These are phyloP conservation scores for Falco concolor DNA, from an alignment of 2,797 vertebrate genomes.

Conservation along the genomic window DNA sequence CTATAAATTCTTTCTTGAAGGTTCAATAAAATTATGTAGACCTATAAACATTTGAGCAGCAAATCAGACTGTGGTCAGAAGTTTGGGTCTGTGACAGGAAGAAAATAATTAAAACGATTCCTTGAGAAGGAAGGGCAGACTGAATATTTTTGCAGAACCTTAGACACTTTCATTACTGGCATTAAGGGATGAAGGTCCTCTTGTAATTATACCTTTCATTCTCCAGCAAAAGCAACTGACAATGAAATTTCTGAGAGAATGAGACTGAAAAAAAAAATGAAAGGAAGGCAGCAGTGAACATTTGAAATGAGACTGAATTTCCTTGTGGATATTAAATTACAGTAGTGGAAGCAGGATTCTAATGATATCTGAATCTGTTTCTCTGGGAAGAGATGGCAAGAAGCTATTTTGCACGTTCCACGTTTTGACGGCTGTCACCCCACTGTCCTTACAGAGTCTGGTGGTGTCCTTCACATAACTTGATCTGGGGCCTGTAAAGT, in stretches of 20 bases:
- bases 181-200: background rate
- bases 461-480: background rate
- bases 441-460: background rate
- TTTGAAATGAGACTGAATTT: background rate
- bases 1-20: slow-evolving; percentile 18
- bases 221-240: background rate
- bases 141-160: background rate
- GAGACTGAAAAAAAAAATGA: background rate
- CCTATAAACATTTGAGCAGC: slow-evolving; percentile 25
- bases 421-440: background rate
- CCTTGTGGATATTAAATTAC: background rate
- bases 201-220: background rate
- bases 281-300: background rate
- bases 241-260: background rate
- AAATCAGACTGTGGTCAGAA: slow-evolving; percentile 13
- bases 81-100: background rate
- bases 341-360: background rate
- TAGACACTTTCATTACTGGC: background rate
- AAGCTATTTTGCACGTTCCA: rapidly evolving
- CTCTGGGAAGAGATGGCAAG: background rate
- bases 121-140: background rate
- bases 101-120: slow-evolving; percentile 39
- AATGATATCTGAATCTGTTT: background rate
- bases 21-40: slow-evolving; percentile 14
- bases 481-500: background rate